These are phyloP conservation scores for Equus quagga DNA, from an alignment of 2,113 vertebrate species.

Conservation along the genomic window DNA sequence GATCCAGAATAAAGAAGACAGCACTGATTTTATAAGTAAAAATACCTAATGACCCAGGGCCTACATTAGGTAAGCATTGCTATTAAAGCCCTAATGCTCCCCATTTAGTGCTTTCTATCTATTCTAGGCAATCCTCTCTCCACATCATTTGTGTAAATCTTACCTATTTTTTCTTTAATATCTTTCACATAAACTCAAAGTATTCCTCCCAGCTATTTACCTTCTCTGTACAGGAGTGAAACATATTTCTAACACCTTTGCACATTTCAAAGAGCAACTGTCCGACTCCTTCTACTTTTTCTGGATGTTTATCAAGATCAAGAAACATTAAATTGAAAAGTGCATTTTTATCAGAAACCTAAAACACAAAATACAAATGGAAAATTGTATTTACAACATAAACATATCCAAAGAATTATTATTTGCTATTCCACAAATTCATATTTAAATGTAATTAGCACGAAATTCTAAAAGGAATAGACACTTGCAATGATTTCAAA, in stretches of 20 bases:
- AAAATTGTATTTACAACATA: slow-evolving; percentile 55
- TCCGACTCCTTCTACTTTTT: slow-evolving; percentile 94
- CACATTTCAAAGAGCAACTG: slow-evolving; percentile 98
- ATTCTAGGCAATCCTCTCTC: neutral
- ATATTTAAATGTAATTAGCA: slow-evolving; percentile 12
- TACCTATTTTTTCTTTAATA: neutral
- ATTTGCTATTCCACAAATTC: neutral
- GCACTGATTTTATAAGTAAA: neutral
- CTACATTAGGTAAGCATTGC: neutral
- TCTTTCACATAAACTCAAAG: neutral
- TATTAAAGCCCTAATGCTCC: neutral
- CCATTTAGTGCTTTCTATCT: neutral
- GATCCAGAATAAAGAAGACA: neutral
- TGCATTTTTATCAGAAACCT: slow-evolving; percentile 94
- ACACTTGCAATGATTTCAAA: neutral
- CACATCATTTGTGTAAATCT: neutral
- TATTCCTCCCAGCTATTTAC: slow-evolving; percentile 83
- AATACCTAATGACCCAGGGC: neutral
- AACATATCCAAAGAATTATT: neutral
- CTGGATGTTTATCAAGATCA: slow-evolving; percentile 91
- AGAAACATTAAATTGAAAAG: slow-evolving; percentile 93
- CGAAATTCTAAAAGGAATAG: slow-evolving; percentile 7
- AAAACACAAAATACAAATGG: slow-evolving; percentile 65
- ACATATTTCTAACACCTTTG: slow-evolving; percentile 96
- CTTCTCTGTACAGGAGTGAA: slow-evolving; percentile 93